Base-by-base conservation (phyloP, 2,797 vertebrate species). In the Poeciliopsis turneri region DNA sequence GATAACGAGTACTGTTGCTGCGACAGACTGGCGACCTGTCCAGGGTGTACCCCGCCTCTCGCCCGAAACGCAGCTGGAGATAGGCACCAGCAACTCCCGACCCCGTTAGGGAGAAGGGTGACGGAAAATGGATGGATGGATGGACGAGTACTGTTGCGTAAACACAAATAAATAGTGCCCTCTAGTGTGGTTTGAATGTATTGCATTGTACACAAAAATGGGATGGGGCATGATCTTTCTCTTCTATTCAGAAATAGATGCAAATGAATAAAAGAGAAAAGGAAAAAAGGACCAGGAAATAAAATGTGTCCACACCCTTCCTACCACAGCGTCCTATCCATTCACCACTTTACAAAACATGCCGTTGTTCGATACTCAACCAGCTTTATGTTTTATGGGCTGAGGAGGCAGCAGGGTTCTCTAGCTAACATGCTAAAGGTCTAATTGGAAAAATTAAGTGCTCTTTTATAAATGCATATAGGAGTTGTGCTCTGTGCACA, bases 381-480 rank as follows among this genome's bases (percentile, higher is more conserved):
- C 25, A 10, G 36, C 53, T 30, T 59, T 39, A 61, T 72, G 33
- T 53, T 77, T 82, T 79, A 80, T 1, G 5, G 57, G 74, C 64
- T 76, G 55, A 49, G n/a, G 49, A 69, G 77, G 76, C 84, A 75
- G 79, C 49, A 59, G 87, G 85, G 78, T 78, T 87, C 77, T 78
- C 57, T 55, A 72, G 78, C 83, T 88, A 88, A 88, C 88, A 89
- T 69, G 82, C 86, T 91, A 89, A 87, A 92, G 79, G 75, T 88
- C 87, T 91, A 85, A 92, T 94, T 92, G 90, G 88, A 59, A 87
- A 79, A 85, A 90, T 92, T 91, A 91, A 88, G 74, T 61, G 72
- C 74, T 75, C 81, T 88, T 81, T 87, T 89, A 82, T 86, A 85
- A 90, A 82, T 75, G 82, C 85, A 82, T 77, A 77, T n/a, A 46